Base-by-base conservation (phyloP, 2,888 invertebrate genomes). In the Melitaea athalia region DNA sequence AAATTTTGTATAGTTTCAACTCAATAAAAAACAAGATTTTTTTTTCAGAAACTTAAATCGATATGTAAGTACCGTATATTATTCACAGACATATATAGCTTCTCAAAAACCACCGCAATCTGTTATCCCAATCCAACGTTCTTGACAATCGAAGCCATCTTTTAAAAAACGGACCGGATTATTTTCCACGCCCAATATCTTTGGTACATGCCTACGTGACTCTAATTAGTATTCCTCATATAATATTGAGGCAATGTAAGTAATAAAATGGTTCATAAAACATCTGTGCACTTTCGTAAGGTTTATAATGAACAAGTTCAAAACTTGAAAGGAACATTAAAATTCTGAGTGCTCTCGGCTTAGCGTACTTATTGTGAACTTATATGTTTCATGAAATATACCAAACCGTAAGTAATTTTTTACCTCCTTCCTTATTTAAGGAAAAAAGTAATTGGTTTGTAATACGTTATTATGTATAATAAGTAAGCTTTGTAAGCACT, bases 231-330 rank as follows among this genome's bases (percentile, higher is more conserved):
- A 63, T 70, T 68, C 63, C 61, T 61, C 53, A 62, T 63, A 47
- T 63, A 64, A 71, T 72, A 70, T 72, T 64, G 64, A 70, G 70
- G 70, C 66, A 72, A 70, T 72, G 72, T 68, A 68, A 24, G 70
- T 68, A 70, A 72, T 72, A 70, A 72, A 72, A 66, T 61, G 70
- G 65, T 63, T 63, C 72, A 70, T 72, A 72, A 72, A 72, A 70
- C 70, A 70, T 72, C 72, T 68, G 70, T 57, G 70, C 70, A 68
- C 70, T 70, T 70, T 72, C 68, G 64, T 62, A 66, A 66, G 68
- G 64, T 59, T 67, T 62, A 63, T 61, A 61, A 70, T 63, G 63
- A 68, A 68, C 68, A 64, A 68, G 68, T 68, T 68, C 60, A 63
- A 64, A 64, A 64, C 70, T 68, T 57, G 68, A 65, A 63, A 63